Evolutionary conservation across 2,113 vertebrate species (phyloP).

Genomic region (Cyanoliseus patagonus): DNA sequence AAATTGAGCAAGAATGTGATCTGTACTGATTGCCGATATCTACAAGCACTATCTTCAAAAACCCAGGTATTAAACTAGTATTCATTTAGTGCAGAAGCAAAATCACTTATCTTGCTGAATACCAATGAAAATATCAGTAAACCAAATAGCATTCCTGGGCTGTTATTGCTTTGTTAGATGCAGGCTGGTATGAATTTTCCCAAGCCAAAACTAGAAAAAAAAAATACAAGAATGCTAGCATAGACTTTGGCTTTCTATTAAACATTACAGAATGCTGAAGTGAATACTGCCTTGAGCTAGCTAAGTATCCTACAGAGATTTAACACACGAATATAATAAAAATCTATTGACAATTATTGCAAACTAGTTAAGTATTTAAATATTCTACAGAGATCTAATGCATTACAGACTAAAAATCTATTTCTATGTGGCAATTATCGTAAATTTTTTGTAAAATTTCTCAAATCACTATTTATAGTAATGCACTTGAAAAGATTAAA

Average conservation of each 20-base stretch:
- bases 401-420: constrained; percentile 8
- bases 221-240: background rate
- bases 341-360: background rate
- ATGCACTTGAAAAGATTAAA: background rate
- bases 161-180: background rate
- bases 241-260: background rate
- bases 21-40: background rate
- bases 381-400: background rate
- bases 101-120: background rate
- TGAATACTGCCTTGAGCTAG: background rate
- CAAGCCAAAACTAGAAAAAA: background rate
- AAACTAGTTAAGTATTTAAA: background rate
- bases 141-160: background rate
- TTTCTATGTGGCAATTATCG: constrained; percentile 10
- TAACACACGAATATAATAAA: background rate
- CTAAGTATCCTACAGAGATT: background rate
- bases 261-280: background rate
- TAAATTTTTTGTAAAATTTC: background rate
- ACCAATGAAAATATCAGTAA: background rate
- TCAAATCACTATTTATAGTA: background rate
- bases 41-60: background rate
- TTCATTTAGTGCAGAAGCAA: background rate
- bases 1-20: background rate
- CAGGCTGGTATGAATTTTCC: background rate
- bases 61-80: background rate